Percentiles rank a stretch among this genome's conserved stretches.
These are phyloP conservation scores for Nesidiocoris tenuis DNA, from an alignment of 2,888 invertebrate species.

Conservation along the genomic window DNA sequence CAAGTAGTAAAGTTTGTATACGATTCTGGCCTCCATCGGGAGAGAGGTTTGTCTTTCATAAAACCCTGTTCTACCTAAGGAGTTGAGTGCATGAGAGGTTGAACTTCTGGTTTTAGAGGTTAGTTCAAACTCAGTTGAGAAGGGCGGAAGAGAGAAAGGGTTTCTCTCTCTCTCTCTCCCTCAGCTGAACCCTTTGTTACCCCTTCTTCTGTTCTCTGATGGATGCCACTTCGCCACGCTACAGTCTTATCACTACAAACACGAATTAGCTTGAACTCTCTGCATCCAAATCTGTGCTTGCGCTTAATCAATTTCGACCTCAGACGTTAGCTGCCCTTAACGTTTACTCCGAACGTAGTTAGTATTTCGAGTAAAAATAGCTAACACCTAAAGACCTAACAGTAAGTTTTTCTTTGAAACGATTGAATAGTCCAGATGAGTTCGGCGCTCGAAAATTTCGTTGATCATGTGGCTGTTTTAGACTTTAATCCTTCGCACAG, in stretches of 20 bases:
- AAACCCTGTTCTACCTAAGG: conserved; percentile 29
- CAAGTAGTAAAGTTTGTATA: not conserved
- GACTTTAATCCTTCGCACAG: too few relatives aligned
- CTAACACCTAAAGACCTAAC: too few relatives aligned
- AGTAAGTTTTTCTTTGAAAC: too few relatives aligned
- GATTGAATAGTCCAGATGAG: too few relatives aligned
- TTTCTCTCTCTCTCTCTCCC: not conserved
- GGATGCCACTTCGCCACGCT: conserved; percentile 42
- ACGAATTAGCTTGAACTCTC: conserved; percentile 42
- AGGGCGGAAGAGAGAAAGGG: not conserved
- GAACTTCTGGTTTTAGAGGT: conserved; percentile 18
- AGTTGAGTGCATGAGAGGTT: conserved; percentile 38
- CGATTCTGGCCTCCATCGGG: not conserved
- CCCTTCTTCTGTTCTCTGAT: conserved; percentile 34
- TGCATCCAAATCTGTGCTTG: conserved; percentile 40
- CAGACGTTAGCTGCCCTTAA: not conserved
- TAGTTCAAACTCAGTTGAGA: conserved; percentile 14
- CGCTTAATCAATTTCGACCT: conserved; percentile 42
- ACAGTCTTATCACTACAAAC: conserved; percentile 40
- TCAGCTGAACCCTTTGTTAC: not conserved
- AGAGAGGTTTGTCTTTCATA: conserved; percentile 31
- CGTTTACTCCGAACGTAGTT: too few relatives aligned
- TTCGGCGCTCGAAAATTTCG: too few relatives aligned
- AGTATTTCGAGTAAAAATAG: too few relatives aligned
- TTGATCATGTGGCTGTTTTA: too few relatives aligned